These are phyloP conservation scores for Distichodus sexfasciatus DNA, from an alignment of 2,797 vertebrate genomes.

Conservation along the genomic window DNA sequence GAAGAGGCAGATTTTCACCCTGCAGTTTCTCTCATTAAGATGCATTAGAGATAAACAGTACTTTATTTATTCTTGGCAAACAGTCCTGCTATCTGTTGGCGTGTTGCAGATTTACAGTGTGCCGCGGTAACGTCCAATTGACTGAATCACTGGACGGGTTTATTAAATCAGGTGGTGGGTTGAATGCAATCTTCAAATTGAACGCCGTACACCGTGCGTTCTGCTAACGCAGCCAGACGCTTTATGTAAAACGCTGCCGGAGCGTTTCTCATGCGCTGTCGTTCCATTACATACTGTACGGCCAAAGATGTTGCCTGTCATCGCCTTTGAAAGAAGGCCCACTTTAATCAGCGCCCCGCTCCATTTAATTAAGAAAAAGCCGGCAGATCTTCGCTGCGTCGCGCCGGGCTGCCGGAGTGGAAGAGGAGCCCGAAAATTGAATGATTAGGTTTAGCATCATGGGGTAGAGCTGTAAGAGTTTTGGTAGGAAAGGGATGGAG, in stretches of 20 bases:
- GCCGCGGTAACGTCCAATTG: neutral
- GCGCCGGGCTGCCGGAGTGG: neutral
- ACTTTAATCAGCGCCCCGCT: slow-evolving; percentile 46
- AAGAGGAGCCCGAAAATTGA: neutral
- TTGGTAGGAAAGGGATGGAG: too few species aligned
- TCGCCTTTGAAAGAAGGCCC: slow-evolving; percentile 18
- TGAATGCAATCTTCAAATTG: slow-evolving; percentile 49
- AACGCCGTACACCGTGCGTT: slow-evolving; percentile 17
- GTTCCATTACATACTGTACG: slow-evolving; percentile 26
- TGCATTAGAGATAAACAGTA: neutral
- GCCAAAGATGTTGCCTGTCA: slow-evolving; percentile 29
- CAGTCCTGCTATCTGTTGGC: neutral
- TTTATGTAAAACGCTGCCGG: slow-evolving; percentile 20
- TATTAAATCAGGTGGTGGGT: slow-evolving; percentile 43
- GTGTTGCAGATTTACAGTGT: neutral
- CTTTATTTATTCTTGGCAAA: neutral
- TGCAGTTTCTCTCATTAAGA: neutral
- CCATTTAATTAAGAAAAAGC: slow-evolving; percentile 44
- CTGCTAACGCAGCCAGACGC: slow-evolving; percentile 3
- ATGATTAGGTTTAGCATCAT: neutral
- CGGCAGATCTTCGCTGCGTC: slow-evolving; percentile 11
- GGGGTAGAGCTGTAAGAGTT: too few species aligned
- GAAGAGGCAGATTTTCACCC: too few species aligned
- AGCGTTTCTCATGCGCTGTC: slow-evolving; percentile 22
- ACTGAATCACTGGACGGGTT: slow-evolving; percentile 29